Conservation (phyloP, 2,113 vertebrate genomes). For the Smithornis capensis region DNA sequence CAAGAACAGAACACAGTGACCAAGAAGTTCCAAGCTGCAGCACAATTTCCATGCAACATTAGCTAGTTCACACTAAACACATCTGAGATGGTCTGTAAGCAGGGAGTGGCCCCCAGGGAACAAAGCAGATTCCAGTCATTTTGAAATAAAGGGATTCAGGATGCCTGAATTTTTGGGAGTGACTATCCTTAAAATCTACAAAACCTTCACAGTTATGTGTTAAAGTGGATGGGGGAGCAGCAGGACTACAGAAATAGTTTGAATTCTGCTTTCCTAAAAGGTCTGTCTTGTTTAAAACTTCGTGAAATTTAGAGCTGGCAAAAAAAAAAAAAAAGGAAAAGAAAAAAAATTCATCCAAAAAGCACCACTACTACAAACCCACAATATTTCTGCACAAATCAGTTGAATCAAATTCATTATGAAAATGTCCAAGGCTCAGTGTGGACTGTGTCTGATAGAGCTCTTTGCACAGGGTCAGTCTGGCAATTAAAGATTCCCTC, state of each 20-base stretch:
- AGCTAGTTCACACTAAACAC: background rate
- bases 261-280: background rate
- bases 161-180: background rate
- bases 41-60: background rate
- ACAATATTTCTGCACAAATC: background rate
- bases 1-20: slow-evolving; percentile 61
- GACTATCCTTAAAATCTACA: background rate
- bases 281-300: background rate
- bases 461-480: background rate
- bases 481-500: background rate
- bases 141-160: background rate
- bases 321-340: background rate
- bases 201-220: background rate
- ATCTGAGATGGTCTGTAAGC: background rate
- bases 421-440: background rate
- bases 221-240: background rate
- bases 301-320: background rate
- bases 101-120: background rate
- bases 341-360: background rate
- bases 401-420: background rate
- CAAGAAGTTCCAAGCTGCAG: slow-evolving; percentile 22
- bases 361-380: background rate
- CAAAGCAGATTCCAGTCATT: background rate
- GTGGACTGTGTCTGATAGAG: background rate
- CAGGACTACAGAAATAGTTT: background rate